Evolutionary conservation across 2,797 vertebrate species (phyloP).

Genomic region (Podargus strigoides): DNA sequence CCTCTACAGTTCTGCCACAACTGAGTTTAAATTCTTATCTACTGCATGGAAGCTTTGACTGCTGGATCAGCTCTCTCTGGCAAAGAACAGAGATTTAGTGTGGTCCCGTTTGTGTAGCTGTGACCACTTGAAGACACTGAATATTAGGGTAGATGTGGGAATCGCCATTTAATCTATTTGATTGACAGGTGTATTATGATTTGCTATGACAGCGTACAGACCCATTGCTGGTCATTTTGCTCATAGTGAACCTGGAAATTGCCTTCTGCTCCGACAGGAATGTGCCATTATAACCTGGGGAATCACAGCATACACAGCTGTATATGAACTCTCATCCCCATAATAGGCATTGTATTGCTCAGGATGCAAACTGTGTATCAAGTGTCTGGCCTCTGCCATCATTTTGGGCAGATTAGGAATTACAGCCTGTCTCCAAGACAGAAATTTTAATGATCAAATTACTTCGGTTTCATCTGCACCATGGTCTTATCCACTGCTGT

Average conservation of each 20-base stretch:
- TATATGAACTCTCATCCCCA: background rate
- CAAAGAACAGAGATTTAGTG: background rate
- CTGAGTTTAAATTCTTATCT: background rate
- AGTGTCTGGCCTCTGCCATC: background rate
- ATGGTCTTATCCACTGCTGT: background rate
- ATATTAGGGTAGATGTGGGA: background rate
- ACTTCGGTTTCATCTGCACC: background rate
- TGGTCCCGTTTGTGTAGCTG: background rate
- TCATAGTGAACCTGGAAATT: background rate
- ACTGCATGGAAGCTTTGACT: background rate
- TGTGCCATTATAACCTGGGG: background rate
- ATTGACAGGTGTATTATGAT: background rate
- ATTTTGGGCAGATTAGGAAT: background rate
- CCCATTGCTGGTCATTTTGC: background rate
- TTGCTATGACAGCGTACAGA: background rate
- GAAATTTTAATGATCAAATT: background rate
- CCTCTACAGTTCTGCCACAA: background rate
- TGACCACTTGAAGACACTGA: background rate
- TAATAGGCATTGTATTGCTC: background rate
- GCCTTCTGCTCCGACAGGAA: background rate
- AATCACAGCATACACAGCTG: background rate
- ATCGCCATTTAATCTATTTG: background rate
- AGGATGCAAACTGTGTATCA: background rate
- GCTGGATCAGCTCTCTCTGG: background rate
- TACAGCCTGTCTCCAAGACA: background rate